Evolutionary conservation across 2,888 invertebrate species (phyloP), one percentile per base, ranked within the genome.

Genomic region (Nomada fucata): DNA sequence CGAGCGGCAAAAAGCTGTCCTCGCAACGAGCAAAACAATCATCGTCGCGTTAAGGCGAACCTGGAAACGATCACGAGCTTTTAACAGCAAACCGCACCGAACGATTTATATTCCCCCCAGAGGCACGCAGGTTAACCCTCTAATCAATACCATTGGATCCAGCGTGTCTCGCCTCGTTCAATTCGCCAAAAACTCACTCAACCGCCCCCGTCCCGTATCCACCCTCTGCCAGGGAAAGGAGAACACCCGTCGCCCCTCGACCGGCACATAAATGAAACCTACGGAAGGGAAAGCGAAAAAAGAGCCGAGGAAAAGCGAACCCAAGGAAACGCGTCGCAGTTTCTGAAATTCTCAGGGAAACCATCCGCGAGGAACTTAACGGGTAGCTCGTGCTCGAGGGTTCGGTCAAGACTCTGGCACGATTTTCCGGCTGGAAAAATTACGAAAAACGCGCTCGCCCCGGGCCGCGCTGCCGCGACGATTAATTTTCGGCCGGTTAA

Each of bases 401-500:
- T 9, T 9, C 18, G 52, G 13, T 36, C 44, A 79, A 77, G 79
- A 80, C 71, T 72, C 78, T 78, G 78, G 80, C 80, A 80, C 57
- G 67, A 63, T 78, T 79, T 47, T 71, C 47, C 60, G n/a, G 65
- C 13, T 69, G 84, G 84, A 81, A 85, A 81, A 85, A 84, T 86
- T 81, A 74, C 81, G 87, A 76, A 76, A 76, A 83, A 79, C 55
- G 70, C 83, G 77, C 60, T 70, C 65, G 64, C 29, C 76, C 82
- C 78, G 86, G 82, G 57, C 75, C 55, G 64, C 67, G 75, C 75
- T 77, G 76, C 77, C 84, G 84, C 82, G 88, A 89, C 91, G 87
- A 92, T 93, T 92, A 92, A 93, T 93, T 92, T 87, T 89, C 87
- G 79, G 86, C 90, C 90, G 88, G 90, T 92, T 91, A 92, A 89